Percentiles rank a stretch among this genome's conserved stretches.
phyloP scores from a whole-genome alignment of 2,888 invertebrate genomes.

The Pristionchus entomophagus region DNA sequence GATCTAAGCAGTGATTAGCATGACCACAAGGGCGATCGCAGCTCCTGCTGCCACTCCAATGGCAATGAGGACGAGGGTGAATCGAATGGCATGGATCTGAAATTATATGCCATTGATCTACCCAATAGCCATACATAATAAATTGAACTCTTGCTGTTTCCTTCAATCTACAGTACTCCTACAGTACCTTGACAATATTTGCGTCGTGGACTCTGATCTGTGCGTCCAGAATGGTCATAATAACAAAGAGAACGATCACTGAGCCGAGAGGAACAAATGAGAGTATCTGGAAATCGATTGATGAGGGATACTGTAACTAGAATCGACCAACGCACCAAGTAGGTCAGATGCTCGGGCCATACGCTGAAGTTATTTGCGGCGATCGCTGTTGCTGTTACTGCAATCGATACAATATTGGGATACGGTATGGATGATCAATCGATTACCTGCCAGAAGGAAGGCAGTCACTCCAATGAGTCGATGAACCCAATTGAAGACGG shows the following conservation, averaged over 20 bases:
- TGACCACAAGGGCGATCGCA: conserved; percentile 8
- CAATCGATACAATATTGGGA: conserved; percentile 5
- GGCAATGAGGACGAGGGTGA: background rate
- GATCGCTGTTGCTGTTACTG: conserved; percentile 61
- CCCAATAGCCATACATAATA: too few relatives aligned
- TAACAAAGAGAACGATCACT: conserved; percentile 24
- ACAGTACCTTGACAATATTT: conserved; percentile 31
- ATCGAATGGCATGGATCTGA: conserved; percentile 36
- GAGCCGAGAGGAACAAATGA: conserved; percentile 7
- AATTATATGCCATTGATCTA: background rate
- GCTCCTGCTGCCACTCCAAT: background rate
- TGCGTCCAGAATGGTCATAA: conserved; percentile 37
- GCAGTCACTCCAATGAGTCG: conserved; percentile 60
- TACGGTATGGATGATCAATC: background rate
- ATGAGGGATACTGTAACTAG: background rate
- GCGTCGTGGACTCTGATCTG: conserved; percentile 19
- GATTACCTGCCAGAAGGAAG: conserved; percentile 58
- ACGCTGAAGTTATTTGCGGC: conserved; percentile 57
- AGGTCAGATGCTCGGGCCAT: background rate
- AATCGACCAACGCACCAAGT: conserved; percentile 22
- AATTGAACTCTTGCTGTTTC: too few relatives aligned
- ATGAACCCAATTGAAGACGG: conserved; percentile 67
- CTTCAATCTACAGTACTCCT: background rate
- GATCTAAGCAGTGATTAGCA: background rate
- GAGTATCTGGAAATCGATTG: conserved; percentile 21